Percentiles rank a stretch among this genome's conserved stretches.
phyloP scores from a whole-genome alignment of 2,888 invertebrate genomes.

The Clanis bilineata region DNA sequence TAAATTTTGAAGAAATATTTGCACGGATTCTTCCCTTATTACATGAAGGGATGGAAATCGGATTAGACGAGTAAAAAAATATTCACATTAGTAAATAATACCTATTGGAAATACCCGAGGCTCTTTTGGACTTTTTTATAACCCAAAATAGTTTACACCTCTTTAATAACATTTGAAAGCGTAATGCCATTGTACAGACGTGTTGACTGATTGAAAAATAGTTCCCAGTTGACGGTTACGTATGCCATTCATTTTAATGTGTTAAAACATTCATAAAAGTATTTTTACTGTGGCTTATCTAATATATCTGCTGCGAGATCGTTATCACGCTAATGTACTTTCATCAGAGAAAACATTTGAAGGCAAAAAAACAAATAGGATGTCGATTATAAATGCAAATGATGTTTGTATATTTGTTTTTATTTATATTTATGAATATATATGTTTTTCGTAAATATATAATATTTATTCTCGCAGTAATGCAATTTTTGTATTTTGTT shows the following conservation, averaged over 20 bases:
- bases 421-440: no score
- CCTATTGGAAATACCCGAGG: background rate
- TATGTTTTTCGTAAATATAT: no score
- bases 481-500: no score
- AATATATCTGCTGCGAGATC: background rate
- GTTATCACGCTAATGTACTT: background rate
- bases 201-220: slow-evolving; percentile 17
- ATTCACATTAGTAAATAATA: background rate
- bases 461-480: no score
- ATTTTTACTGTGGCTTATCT: background rate
- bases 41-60: no score
- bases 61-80: no score
- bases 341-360: slow-evolving; percentile 17
- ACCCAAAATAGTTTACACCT: background rate
- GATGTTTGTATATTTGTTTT: background rate
- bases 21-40: no score
- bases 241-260: slow-evolving; percentile 12
- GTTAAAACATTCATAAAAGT: slow-evolving; percentile 1
- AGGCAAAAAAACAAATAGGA: background rate
- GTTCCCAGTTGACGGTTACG: background rate
- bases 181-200: background rate
- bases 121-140: background rate
- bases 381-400: background rate
- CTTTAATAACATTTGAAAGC: slow-evolving; percentile 4
- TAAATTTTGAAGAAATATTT: no score